Conservation (phyloP, 2,113 vertebrate species). For the Cololabis saira region DNA sequence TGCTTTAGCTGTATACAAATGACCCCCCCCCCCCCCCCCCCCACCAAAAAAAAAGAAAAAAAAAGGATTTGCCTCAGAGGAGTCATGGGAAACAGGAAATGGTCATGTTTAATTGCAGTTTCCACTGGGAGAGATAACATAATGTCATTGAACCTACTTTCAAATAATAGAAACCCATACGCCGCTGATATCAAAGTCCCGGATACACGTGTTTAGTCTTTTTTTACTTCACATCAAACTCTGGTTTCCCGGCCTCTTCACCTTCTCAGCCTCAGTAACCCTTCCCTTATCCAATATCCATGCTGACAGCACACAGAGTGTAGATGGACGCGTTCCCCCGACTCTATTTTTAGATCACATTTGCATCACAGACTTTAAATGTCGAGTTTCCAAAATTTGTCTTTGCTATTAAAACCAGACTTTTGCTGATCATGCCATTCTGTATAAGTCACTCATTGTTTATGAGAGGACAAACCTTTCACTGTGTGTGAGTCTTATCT, state of each 20-base stretch:
- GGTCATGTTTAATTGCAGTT: conserved; percentile 61
- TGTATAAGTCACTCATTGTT: conserved; percentile 37
- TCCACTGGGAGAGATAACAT: conserved; percentile 57
- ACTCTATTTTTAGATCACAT: too few relatives aligned
- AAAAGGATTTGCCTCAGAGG: conserved; percentile 48
- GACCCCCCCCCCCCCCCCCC: too few relatives aligned
- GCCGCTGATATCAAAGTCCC: conserved; percentile 39
- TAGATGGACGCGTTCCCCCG: too few relatives aligned
- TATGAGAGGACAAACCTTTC: conserved; percentile 29
- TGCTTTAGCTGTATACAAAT: conserved; percentile 18
- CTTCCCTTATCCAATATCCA: conserved; percentile 1
- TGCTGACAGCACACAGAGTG: not conserved
- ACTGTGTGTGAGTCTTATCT: conserved; percentile 24
- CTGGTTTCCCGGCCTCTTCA: not conserved
- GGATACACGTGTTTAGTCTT: conserved; percentile 10
- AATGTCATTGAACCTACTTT: conserved; percentile 57
- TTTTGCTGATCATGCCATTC: conserved; percentile 20
- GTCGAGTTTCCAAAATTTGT: not conserved
- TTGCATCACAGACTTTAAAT: not conserved
- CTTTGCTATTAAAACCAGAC: conserved; percentile 21
- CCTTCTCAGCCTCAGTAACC: not conserved
- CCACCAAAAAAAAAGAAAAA: too few relatives aligned
- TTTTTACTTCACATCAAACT: not conserved
- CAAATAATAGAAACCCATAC: conserved; percentile 34
- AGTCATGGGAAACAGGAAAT: conserved; percentile 78